Evolutionary conservation across 1,140 invertebrate genomes (phyloP), one percentile per base, ranked within the genome.

Genomic region (Hermetia illucens): DNA sequence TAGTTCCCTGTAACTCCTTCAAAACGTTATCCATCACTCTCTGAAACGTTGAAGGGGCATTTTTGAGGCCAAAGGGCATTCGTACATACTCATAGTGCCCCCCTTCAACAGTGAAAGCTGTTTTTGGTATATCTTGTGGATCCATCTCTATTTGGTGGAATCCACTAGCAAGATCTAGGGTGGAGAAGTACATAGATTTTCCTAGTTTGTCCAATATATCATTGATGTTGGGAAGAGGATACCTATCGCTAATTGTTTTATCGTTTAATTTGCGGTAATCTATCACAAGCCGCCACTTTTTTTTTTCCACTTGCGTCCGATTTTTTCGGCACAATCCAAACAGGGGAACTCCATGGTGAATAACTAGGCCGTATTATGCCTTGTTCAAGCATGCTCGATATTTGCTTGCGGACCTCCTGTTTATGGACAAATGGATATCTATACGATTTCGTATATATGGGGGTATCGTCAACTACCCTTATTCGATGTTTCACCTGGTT

Each of bases 91-190:
- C n/a, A n/a, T n/a, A n/a, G n/a, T n/a, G n/a, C n/a, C n/a, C n/a
- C n/a, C n/a, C n/a, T n/a, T n/a, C n/a, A n/a, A n/a, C n/a, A n/a
- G n/a, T n/a, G n/a, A n/a, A n/a, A n/a, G n/a, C n/a, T 43, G 2
- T 71, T 51, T 69, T 68, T 1, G 51, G 34, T 20, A 43, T 48
- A 43, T 64, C 52, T 5, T 45, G 35, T 31, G 43, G 25, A 4
- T 52, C 47, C 10, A 70, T 48, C 39, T 40, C 21, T 12, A 72
- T 54, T 47, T 74, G 67, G 53, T 63, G 64, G 46, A 63, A 72
- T 1, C 70, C 68, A 20, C 46, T 53, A 0, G 44, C 47, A 5
- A 66, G 32, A 46, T 69, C 64, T 3, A 68, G 38, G 0, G 52
- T 49, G 3, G 51, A 48, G 38, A 66, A 65, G 30, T 44, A 55